Conservation (phyloP, 2,113 vertebrate genomes). For the Thermophis baileyi region DNA sequence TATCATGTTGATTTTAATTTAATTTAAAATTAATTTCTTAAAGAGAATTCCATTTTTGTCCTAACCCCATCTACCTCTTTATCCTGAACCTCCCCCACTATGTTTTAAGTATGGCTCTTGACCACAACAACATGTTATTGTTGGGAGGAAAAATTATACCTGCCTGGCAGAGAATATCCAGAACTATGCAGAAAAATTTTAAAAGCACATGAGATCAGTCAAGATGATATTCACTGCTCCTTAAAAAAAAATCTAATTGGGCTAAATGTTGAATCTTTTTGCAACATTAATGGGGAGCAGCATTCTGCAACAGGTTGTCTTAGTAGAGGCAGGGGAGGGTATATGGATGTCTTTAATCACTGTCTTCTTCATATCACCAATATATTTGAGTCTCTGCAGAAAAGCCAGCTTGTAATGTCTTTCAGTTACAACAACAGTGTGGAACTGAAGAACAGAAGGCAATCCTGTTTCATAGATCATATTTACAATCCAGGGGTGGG, state of each 20-base stretch:
- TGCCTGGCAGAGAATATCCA: neutral
- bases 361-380: neutral
- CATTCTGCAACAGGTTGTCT: neutral
- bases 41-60: neutral
- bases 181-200: neutral
- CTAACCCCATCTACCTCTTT: neutral
- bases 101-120: neutral
- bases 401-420: neutral
- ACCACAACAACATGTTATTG: neutral
- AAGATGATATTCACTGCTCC: neutral
- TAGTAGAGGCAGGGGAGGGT: neutral
- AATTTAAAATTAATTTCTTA: neutral
- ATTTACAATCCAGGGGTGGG: no score
- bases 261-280: neutral
- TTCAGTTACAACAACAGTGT: neutral
- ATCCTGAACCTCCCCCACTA: neutral
- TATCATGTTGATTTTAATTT: neutral
- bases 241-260: neutral
- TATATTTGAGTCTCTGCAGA: neutral
- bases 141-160: neutral
- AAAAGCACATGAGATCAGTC: neutral
- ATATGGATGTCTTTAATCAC: neutral
- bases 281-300: neutral
- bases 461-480: neutral
- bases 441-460: neutral